phyloP scores from a whole-genome alignment of 2,797 vertebrate species.

The Delichon dasypus region DNA sequence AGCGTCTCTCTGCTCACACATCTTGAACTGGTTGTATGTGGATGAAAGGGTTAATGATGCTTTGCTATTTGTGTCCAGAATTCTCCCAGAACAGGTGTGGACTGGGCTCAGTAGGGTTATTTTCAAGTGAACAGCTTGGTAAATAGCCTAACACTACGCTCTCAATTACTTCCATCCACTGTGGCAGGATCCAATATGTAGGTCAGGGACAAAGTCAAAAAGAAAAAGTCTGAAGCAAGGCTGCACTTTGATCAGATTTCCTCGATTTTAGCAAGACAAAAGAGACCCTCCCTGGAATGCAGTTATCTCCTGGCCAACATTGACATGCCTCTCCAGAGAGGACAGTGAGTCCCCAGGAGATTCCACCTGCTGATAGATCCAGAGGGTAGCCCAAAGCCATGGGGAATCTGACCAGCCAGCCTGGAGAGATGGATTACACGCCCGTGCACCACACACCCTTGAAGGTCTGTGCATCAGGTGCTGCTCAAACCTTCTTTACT shows the following conservation, averaged over 20 bases:
- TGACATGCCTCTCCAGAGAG: background rate
- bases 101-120: slow-evolving; percentile 50
- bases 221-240: slow-evolving; percentile 36
- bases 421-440: background rate
- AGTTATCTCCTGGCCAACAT: slow-evolving; percentile 54
- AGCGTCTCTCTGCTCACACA: background rate
- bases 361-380: background rate
- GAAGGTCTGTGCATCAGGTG: background rate
- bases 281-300: slow-evolving; percentile 54
- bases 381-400: background rate
- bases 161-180: slow-evolving; percentile 60
- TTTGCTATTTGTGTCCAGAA: slow-evolving; percentile 15
- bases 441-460: background rate
- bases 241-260: slow-evolving; percentile 59
- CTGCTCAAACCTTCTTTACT: background rate
- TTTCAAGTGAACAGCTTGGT: slow-evolving; percentile 65
- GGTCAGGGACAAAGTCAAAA: slow-evolving; percentile 71
- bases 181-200: slow-evolving; percentile 56
- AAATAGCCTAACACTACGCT: slow-evolving; percentile 45
- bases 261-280: slow-evolving; percentile 58
- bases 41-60: slow-evolving; percentile 8
- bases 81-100: slow-evolving; percentile 41
- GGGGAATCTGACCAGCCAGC: background rate
- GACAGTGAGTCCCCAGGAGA: background rate
- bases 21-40: background rate